These are phyloP conservation scores for Acromyrmex charruanus DNA, from an alignment of 1,140 invertebrate genomes.

Conservation along the genomic window DNA sequence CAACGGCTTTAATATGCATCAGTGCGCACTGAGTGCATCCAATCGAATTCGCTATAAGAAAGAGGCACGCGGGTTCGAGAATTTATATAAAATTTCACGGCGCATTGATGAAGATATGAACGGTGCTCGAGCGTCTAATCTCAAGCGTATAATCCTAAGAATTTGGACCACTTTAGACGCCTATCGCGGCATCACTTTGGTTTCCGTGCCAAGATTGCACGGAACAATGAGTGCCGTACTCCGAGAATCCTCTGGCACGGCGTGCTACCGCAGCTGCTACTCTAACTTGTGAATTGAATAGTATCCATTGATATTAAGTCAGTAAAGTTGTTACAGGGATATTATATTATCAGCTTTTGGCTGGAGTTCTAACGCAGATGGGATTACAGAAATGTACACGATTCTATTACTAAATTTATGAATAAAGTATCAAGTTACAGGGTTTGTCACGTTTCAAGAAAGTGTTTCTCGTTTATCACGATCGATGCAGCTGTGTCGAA, in stretches of 20 bases:
- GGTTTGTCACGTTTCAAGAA: background rate
- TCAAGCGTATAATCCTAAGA: constrained; percentile 25
- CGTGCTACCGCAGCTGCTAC: constrained; percentile 35
- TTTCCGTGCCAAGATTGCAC: constrained; percentile 73
- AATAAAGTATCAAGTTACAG: background rate
- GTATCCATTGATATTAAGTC: constrained; percentile 61
- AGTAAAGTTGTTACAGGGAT: background rate
- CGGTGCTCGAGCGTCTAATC: background rate
- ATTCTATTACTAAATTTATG: constrained; percentile 4
- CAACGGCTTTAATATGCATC: too few relatives aligned
- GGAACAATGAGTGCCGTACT: constrained; percentile 68
- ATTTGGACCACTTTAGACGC: background rate
- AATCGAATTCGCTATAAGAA: too few relatives aligned
- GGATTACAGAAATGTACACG: background rate
- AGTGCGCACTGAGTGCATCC: too few relatives aligned
- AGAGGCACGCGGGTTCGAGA: background rate
- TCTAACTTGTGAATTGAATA: constrained; percentile 64
- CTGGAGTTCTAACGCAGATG: background rate
- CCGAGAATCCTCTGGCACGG: constrained; percentile 59
- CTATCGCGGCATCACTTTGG: constrained; percentile 23
- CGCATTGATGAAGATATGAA: background rate
- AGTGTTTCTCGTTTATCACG: background rate
- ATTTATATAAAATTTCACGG: constrained; percentile 2
- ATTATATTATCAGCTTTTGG: background rate
- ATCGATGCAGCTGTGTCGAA: constrained; percentile 5